Evolutionary conservation across 37 sponge, comb jelly and placozoan species (phyloP).

Genomic region (Halichondria panicea): DNA sequence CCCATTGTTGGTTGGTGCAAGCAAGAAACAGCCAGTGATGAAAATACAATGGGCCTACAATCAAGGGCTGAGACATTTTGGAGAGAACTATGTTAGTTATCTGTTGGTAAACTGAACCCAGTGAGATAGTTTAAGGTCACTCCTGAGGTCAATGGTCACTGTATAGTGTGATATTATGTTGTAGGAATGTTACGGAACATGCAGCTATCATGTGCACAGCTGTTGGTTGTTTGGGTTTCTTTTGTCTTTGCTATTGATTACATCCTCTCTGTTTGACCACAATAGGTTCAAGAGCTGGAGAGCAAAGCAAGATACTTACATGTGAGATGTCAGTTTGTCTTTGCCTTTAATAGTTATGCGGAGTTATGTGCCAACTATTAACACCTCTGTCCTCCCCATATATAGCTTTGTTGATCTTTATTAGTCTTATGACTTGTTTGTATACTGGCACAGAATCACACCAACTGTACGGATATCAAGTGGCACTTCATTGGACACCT

Average conservation of each 20-base stretch:
- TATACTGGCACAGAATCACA: background rate
- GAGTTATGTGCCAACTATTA: no score
- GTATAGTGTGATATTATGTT: no score
- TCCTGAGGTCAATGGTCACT: no score
- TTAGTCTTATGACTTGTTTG: background rate
- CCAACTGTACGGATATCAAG: constrained; percentile 19
- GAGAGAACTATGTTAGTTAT: constrained; percentile 72
- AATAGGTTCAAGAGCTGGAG: constrained; percentile 47
- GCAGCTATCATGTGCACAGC: no score
- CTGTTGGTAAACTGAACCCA: no score
- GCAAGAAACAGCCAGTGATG: constrained; percentile 52
- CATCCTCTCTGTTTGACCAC: background rate
- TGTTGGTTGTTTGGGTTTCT: no score
- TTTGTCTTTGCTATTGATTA: no score
- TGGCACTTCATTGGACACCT: constrained; percentile 78
- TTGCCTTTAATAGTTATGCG: no score
- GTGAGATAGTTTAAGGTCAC: no score
- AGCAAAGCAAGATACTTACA: constrained; percentile 25
- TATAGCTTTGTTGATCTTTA: constrained; percentile 10
- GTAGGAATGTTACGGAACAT: no score
- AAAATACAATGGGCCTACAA: constrained; percentile 45
- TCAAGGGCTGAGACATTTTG: constrained; percentile 62
- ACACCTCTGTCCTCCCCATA: constrained; percentile 10
- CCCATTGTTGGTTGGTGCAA: constrained; percentile 66
- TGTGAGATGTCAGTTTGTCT: background rate